Evolutionary conservation across 2,113 vertebrate genomes (phyloP), one percentile per base, ranked within the genome.

Genomic region (Lophochroa leadbeateri): DNA sequence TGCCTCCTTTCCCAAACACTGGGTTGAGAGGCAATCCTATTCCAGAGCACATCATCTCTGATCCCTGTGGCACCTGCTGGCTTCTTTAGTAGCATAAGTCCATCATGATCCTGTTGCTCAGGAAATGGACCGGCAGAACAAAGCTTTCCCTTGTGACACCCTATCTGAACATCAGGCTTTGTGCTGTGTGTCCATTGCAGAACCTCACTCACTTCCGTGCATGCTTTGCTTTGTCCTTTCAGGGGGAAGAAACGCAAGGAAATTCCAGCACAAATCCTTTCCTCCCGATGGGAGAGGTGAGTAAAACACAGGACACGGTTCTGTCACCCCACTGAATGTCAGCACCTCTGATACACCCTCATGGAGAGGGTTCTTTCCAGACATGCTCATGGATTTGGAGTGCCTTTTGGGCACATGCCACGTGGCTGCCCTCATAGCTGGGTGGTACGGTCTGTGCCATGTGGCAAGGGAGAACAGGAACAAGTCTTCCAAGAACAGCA

Each of bases 231-330:
- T 77, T 91, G 69, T 88, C 76, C 64, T 63, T 89, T 14, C 92
- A 99, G 99, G 98, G 70, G 97, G 98, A 91, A 98, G 98, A 96
- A 98, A 96, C 84, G 41, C 97, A 41, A 97, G 95, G 96, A 99
- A 98, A 97, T 98, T 97, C 72, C 98, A 98, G 82, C 89, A 97
- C 78, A 97, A 95, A 85, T 76, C 96, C 46, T 64, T 97, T 79
- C 93, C 97, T 39, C 70, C 91, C 29, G 94, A 98, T 1, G 98
- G 98, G 46, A 98, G 97, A 98, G 97, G 99, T 99, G 94, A 97
- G 97, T 90, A 50, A 87, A 57, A 3, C 35, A 18, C 28, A 35
- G 5, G 16, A 39, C 29, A 52, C 3, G 3, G 57, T 49, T n/a
- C 43, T 11, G 1, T 83, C 41, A 55, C 33, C 35, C 52, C 47